These are phyloP conservation scores for Mamestra configurata DNA, from an alignment of 1,140 invertebrate species.

Conservation along the genomic window DNA sequence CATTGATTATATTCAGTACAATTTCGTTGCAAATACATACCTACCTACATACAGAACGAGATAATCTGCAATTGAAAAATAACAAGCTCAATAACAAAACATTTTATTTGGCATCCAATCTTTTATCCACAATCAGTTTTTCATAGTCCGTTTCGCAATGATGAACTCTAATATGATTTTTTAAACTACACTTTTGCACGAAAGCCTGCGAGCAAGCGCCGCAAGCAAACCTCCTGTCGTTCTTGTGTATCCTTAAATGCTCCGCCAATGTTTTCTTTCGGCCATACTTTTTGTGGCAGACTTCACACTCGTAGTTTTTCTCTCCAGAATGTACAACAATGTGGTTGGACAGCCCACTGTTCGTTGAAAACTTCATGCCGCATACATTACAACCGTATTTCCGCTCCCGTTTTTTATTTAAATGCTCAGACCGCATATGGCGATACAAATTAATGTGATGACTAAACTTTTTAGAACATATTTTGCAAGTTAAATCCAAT, in stretches of 20 bases:
- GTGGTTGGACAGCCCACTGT: constrained; percentile 72
- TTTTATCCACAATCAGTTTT: constrained; percentile 48
- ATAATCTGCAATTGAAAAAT: too few species aligned
- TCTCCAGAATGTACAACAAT: constrained; percentile 90
- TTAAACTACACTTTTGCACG: constrained; percentile 67
- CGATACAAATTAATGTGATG: constrained; percentile 42
- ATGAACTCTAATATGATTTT: constrained; percentile 64
- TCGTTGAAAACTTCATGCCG: constrained; percentile 56
- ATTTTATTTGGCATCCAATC: constrained; percentile 25
- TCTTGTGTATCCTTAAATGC: constrained; percentile 89
- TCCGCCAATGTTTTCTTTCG: constrained; percentile 90
- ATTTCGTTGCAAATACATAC: too few species aligned
- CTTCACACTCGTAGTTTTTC: constrained; percentile 81
- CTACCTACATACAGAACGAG: too few species aligned
- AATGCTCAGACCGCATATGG: constrained; percentile 58
- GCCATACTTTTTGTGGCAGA: constrained; percentile 88
- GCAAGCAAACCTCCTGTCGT: constrained; percentile 81
- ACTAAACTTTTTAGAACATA: constrained; percentile 49
- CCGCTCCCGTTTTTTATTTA: constrained; percentile 38
- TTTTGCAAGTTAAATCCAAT: constrained; percentile 48
- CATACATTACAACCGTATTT: constrained; percentile 66
- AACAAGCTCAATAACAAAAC: not conserved
- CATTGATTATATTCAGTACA: too few species aligned
- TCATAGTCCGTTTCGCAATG: constrained; percentile 47
- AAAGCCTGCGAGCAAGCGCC: constrained; percentile 82